phyloP scores from a whole-genome alignment of 1,140 invertebrate genomes.

The Campoletis sonorensis region DNA sequence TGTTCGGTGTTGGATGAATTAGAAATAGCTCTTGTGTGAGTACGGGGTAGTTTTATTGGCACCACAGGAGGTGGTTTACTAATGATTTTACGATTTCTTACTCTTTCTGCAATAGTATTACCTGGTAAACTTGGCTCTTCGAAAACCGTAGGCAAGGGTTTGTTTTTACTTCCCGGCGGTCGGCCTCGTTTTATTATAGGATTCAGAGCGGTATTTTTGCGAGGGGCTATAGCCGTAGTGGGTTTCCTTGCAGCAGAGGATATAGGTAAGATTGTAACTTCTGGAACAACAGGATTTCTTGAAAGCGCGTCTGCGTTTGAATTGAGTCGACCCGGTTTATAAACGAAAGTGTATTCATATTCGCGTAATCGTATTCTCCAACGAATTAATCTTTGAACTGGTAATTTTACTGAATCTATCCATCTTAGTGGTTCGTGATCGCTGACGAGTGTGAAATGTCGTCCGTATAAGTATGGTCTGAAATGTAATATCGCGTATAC shows the following conservation, averaged over 20 bases:
- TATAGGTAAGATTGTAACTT: neutral
- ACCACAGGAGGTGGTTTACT: neutral
- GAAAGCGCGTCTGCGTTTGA: constrained; percentile 50
- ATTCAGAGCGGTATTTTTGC: neutral
- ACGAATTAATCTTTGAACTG: constrained; percentile 47
- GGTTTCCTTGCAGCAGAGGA: neutral
- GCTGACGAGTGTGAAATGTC: too few relatives aligned
- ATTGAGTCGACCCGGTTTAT: constrained; percentile 48
- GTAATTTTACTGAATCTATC: constrained; percentile 58
- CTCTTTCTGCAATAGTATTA: neutral
- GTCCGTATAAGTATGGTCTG: too few relatives aligned
- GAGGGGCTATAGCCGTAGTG: neutral
- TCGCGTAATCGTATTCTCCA: constrained; percentile 45
- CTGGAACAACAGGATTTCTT: constrained; percentile 27
- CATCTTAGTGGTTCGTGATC: constrained; percentile 67
- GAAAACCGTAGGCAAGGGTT: neutral
- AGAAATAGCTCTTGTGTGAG: too few relatives aligned
- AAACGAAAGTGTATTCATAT: constrained; percentile 49
- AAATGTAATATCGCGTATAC: too few relatives aligned
- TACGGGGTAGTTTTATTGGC: too few relatives aligned
- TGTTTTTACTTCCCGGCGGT: neutral
- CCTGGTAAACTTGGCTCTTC: neutral
- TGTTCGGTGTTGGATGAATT: too few relatives aligned
- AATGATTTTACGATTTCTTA: neutral
- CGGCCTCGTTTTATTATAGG: neutral